Evolutionary conservation across 2,888 invertebrate species (phyloP).

Genomic region (Acleris literana): DNA sequence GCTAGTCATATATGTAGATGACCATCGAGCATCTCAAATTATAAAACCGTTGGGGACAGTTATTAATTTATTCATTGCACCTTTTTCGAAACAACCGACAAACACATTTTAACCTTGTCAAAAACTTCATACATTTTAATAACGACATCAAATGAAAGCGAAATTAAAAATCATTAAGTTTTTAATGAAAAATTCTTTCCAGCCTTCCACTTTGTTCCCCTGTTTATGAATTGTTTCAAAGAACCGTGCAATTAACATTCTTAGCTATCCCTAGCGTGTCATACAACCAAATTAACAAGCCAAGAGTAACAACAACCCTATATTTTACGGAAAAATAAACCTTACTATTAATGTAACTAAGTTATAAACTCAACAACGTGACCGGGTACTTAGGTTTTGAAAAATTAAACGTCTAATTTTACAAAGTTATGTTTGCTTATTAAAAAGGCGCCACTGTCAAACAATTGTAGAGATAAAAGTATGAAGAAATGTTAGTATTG

Average conservation of each 20-base stretch:
- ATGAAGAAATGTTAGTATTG: neutral
- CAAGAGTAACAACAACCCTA: constrained; percentile 32
- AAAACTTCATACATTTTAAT: constrained; percentile 13
- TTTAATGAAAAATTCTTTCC: constrained; percentile 36
- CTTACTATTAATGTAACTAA: neutral
- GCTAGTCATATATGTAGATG: no score
- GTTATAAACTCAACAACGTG: neutral
- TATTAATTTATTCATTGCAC: neutral
- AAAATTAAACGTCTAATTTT: neutral
- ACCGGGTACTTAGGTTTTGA: neutral
- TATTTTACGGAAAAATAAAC: neutral
- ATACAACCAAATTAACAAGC: constrained; percentile 36
- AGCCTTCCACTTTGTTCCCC: constrained; percentile 34
- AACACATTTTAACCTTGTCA: neutral
- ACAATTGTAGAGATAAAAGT: neutral
- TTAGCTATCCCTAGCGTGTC: constrained; percentile 42
- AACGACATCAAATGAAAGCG: constrained; percentile 27
- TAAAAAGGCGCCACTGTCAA: constrained; percentile 6
- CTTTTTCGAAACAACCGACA: neutral
- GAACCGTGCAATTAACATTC: constrained; percentile 47
- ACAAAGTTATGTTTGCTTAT: constrained; percentile 4
- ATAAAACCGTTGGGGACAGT: no score
- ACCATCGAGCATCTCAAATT: no score
- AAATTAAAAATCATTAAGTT: constrained; percentile 36
- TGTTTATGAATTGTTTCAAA: constrained; percentile 41